Conservation (phyloP, 2,113 vertebrate genomes). For the Ahaetulla prasina region DNA sequence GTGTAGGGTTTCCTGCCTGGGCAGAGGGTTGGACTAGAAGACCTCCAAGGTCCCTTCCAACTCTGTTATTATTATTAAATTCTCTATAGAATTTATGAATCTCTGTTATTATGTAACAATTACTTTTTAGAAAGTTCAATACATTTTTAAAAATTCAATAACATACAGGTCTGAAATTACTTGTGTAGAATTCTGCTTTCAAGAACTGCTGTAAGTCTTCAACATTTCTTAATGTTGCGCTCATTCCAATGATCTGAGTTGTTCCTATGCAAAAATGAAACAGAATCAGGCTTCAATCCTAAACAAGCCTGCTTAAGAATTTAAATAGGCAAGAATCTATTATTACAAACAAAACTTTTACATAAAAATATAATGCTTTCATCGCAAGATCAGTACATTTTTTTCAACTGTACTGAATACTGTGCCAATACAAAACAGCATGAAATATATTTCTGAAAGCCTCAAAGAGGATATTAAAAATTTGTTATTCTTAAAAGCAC, state of each 20-base stretch:
- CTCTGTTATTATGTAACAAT: not conserved
- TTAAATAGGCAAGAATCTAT: not conserved
- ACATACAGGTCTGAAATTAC: constrained; percentile 89
- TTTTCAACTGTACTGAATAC: not conserved
- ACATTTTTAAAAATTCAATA: not conserved
- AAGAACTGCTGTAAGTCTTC: constrained; percentile 88
- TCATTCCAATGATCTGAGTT: constrained; percentile 95
- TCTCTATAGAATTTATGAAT: not conserved
- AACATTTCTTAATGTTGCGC: constrained; percentile 90
- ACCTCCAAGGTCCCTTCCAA: no score
- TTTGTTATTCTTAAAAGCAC: not conserved
- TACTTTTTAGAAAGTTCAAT: not conserved
- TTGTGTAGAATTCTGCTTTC: constrained; percentile 85
- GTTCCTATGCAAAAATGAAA: constrained; percentile 64
- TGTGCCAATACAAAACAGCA: not conserved
- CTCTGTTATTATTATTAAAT: no score
- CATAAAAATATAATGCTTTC: not conserved
- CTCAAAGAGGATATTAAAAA: not conserved
- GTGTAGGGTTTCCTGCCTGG: no score
- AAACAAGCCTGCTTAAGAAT: not conserved
- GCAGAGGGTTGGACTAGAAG: no score
- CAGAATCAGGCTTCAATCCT: not conserved
- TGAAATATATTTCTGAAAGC: not conserved
- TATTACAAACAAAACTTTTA: not conserved
- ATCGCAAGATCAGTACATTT: not conserved